Evolutionary conservation across 1,140 invertebrate species (phyloP), one percentile per base, ranked within the genome.

Genomic region (Eulimnadia texana): DNA sequence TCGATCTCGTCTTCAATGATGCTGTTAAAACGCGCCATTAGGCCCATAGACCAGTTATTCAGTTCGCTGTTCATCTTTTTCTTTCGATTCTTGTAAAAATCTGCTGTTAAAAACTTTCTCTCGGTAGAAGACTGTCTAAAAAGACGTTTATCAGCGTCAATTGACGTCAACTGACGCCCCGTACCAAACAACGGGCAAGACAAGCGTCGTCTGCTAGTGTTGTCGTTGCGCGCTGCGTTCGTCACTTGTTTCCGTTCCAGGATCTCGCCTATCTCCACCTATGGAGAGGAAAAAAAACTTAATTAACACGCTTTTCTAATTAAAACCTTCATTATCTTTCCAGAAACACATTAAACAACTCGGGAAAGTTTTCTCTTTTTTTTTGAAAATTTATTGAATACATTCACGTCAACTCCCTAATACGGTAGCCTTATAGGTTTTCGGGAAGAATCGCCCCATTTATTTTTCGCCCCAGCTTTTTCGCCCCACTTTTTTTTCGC

Each of bases 21-120:
- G 60, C 50, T 50, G 24, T 61, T 52, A 28, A 61, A 61, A 42
- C 53, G 50, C 2, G 60, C 60, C 60, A 61, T 61, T 20, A 61
- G 53, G 24, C 60, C 42, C 10, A 51, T 54, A 33, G 60, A 53
- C 60, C 60, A 61, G 33, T 6, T 16, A 16, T 42, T 42, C 6
- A 42, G 33, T 9, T 16, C 6, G 6, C 33, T 9, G 33, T 42
- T 42, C 6, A 16, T 9, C 6, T 42, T 42, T 42, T 16, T 42
- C 33, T 42, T 6, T 6, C 33, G 6, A 42, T 42, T 42, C 33
- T 9, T 16, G 16, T 42, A 16, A 6, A 42, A 42, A 42, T 42
- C 33, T 42, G 33, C 33, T 42, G 33, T 42, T 6, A 42, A 42
- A 16, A 42, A 42, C 16, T 16, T 42, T 16, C 16, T 42, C 6